Base-by-base conservation (phyloP, 2,797 vertebrate species). In the Falco concolor region DNA sequence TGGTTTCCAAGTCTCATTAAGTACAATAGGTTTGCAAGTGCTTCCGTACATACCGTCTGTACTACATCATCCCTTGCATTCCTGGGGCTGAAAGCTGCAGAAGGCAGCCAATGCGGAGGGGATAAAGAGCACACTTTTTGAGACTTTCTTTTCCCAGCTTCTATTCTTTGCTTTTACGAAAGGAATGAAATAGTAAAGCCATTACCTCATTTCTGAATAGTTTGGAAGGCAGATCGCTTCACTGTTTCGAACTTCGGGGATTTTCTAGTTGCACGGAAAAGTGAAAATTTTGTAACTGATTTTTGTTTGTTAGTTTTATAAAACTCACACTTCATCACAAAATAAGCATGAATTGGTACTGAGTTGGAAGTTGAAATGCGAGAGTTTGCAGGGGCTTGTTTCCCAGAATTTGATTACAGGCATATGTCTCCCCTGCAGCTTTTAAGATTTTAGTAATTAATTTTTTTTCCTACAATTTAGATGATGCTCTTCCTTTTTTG, bases 1-100 rank as follows among this genome's bases (percentile, higher is more conserved):
- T 95, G 61, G 60, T 83, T 95, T 95, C 93, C 96, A 96, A 96
- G 94, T 95, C 96, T 96, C 95, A 96, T 96, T 97, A 95, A 96
- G 64, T 89, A 96, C 91, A 96, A 95, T 92, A 88, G 83, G 25
- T 82, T 76, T 93, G 87, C 85, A 79, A 96, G 93, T 94, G 90
- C 60, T 93, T 95, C 94, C 0, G 24, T 95, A 89, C 95, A 95
- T 96, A 90, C 96, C 88, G 92, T 72, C 86, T 84, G 88, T 84
- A 94, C 96, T 96, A 96, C 84, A 95, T 96, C 93, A 97, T 96
- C 92, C 69, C 54, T 53, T 81, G 54, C 91, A 96, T 96, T 96
- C 96, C 91, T 86, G 87, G 82, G 80, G 42, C 94, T 95, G 92
- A 96, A 96, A 96, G 95, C 96, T 95, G 81, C 68, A 92, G 83